Base-by-base conservation (phyloP, 2,113 vertebrate species). In the Symphodus melops region DNA sequence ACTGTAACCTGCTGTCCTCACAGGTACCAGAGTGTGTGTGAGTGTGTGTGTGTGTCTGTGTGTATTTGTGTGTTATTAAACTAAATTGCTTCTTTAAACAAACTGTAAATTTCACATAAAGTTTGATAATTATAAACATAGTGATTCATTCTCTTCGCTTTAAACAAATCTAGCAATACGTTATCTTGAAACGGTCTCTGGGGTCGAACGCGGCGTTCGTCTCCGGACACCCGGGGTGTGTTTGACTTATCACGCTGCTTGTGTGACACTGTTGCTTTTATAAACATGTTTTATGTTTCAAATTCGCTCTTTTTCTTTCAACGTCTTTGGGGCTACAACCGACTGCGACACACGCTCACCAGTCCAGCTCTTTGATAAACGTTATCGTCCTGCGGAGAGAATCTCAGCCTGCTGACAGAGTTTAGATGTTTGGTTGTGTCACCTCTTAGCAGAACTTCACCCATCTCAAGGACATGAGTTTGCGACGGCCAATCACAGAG, bases 1-100 rank as follows among this genome's bases (percentile, higher is more conserved):
- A 98, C 89, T 97, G 96, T 74, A 98, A 98, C 90, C 94, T 99
- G 55, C 92, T 99, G 68, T 98, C 97, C 7, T 96, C 97, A 72
- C 97, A 99, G 96, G 98, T 98, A 57, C 92, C 21, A 6, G 10
- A 11, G 28, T 33, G 28, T 5, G 28, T 33, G 28, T 21, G 44
- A 23, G 56, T 70, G 56, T 33, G 28, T 33, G 28, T 33, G 57
- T 33, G 56, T 58, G 52, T 37, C 21, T n/a, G 60, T 46, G 42
- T 19, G 41, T 62, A 42, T 36, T 44, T 70, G 56, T 33, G 28
- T 33, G 28, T 33, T 33, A 33, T 33, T 33, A 33, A 33, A 33
- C 11, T 14, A 12, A 44, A 44, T 12, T 16, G 4, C 12, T 21
- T 64, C 16, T 37, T 67, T 41, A 56, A 85, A 87, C 75, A 75